Evolutionary conservation across 2,113 vertebrate genomes (phyloP), one percentile per base, ranked within the genome.

Genomic region (Gymnobelideus leadbeateri): DNA sequence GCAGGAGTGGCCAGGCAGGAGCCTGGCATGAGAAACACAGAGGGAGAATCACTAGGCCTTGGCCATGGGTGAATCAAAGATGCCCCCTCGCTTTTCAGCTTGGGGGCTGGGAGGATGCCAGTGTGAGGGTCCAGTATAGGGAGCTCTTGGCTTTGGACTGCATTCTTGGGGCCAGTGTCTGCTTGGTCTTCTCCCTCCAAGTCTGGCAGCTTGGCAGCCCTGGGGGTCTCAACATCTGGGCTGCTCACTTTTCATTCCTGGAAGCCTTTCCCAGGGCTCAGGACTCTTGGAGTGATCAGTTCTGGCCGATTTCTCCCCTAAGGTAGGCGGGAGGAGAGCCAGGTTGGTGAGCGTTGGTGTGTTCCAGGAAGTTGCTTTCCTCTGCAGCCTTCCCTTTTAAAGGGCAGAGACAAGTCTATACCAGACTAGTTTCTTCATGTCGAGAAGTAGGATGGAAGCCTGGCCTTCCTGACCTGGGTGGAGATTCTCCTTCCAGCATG

Each of bases 341-440:
- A 55, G 89, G 90, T 61, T 93, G 95, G 43, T 61, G 91, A 96
- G 93, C 61, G n/a, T 91, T 91, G 93, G 0, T 84, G 89, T 92
- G n/a, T 95, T 95, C 77, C 91, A 91, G 95, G 93, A 93, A 26
- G 54, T 77, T 28, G 37, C 52, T 95, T 97, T 77, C 77, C 54
- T 92, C 95, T 93, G 92, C 90, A 49, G 43, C 43, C 90, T 92
- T 47, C 94, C 61, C 89, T 91, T 96, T 96, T 92, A 96, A 93
- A 47, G 92, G 77, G 26, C 91, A 54, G 68, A 94, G 53, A 90
- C 90, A 9, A 94, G 94, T 96, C 96, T 84, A 21, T 51, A 90
- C 93, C 93, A 51, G 92, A 96, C 95, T 47, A 91, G 68, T 0
- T 47, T 92, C 96, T 96, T 93, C 51, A 43, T 77, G 84, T 55